Conservation (phyloP, 2,113 vertebrate species). For the Chlamydotis undulata region DNA sequence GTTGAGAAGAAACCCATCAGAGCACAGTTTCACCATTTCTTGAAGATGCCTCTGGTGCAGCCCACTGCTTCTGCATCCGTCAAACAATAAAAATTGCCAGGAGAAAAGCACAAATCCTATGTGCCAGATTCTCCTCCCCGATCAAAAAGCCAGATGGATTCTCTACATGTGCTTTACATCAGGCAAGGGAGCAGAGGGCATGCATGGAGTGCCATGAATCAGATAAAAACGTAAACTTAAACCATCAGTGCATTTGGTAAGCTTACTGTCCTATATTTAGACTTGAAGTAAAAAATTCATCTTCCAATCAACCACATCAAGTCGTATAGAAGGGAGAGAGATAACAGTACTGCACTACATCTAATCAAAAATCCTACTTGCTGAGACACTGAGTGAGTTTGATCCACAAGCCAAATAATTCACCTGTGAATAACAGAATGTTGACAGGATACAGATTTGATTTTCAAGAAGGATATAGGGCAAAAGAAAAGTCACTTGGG, state of each 20-base stretch:
- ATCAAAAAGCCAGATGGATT: not conserved
- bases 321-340: not conserved
- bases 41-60: not conserved
- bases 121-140: not conserved
- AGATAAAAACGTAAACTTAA: not conserved
- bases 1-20: not conserved
- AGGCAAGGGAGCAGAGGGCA: not conserved
- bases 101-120: not conserved
- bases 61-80: not conserved
- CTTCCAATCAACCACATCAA: not conserved
- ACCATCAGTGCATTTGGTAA: not conserved
- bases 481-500: not conserved
- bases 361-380: not conserved
- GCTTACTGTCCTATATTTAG: not conserved
- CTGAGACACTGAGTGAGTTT: not conserved
- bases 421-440: not conserved
- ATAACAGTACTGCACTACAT: not conserved
- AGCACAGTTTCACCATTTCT: not conserved
- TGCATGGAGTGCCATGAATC: not conserved
- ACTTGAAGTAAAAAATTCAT: not conserved
- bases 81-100: not conserved
- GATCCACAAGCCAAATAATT: not conserved
- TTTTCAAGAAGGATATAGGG: not conserved
- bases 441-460: not conserved
- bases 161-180: not conserved